Evolutionary conservation across 2,888 invertebrate genomes (phyloP).

Genomic region (Eretmocerus hayati): DNA sequence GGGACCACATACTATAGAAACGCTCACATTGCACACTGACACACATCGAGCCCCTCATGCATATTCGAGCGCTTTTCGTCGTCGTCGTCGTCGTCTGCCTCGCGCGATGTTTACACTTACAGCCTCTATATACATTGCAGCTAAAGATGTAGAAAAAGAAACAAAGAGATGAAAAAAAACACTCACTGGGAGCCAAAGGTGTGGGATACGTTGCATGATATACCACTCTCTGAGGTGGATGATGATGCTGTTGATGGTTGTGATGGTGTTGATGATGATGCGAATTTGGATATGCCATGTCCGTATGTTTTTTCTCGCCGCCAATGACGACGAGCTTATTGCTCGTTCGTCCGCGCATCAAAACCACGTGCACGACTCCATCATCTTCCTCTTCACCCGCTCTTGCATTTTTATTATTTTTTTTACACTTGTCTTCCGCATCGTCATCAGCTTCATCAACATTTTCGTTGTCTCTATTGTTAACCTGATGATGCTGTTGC

Average conservation of each 20-base stretch:
- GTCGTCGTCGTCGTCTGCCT: too few relatives aligned
- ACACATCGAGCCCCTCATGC: too few relatives aligned
- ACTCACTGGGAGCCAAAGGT: constrained; percentile 47
- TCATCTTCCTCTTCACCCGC: constrained; percentile 11
- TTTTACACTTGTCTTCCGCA: not conserved
- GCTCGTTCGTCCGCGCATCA: constrained; percentile 19
- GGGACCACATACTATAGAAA: too few relatives aligned
- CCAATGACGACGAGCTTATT: constrained; percentile 20
- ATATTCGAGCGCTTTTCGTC: too few relatives aligned
- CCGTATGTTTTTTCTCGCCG: not conserved
- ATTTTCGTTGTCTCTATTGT: too few relatives aligned
- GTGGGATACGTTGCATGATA: constrained; percentile 47
- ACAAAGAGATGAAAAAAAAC: not conserved
- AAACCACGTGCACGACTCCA: constrained; percentile 15
- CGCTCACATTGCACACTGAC: too few relatives aligned
- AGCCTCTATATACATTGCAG: too few relatives aligned
- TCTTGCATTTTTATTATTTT: not conserved
- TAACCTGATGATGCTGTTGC: too few relatives aligned
- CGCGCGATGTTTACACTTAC: too few relatives aligned
- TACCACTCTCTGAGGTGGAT: constrained; percentile 39
- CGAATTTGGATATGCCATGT: constrained; percentile 20
- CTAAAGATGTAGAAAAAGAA: not conserved
- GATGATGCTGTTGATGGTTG: constrained; percentile 21
- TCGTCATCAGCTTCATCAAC: too few relatives aligned
- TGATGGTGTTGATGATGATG: constrained; percentile 30